Percentiles rank a stretch among this genome's conserved stretches.
Evolutionary conservation across 2,113 vertebrate genomes (phyloP).

Genomic region (Gambusia holbrooki): DNA sequence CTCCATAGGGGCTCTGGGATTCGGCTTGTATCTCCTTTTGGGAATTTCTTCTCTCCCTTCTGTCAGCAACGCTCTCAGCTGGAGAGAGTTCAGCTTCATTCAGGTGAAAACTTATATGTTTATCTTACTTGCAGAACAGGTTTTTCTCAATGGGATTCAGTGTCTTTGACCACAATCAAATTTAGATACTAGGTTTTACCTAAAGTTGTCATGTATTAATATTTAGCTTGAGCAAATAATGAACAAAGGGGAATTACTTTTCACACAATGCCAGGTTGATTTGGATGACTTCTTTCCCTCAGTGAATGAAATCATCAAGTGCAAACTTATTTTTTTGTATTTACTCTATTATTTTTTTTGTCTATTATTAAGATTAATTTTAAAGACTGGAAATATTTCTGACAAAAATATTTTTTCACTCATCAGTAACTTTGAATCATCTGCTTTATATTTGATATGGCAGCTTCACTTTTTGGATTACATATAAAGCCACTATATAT

Average conservation of each 20-base stretch:
- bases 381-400: too few relatives aligned
- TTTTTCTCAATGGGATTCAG: not conserved
- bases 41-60: constrained; percentile 97
- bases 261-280: not conserved
- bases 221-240: not conserved
- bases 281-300: not conserved
- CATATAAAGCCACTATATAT: not conserved
- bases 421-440: not conserved
- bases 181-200: not conserved
- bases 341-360: too few relatives aligned
- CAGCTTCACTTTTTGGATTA: not conserved
- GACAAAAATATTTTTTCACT: not conserved
- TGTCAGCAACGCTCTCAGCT: constrained; percentile 94
- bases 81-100: constrained; percentile 95
- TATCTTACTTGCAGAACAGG: constrained; percentile 11
- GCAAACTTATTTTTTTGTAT: too few relatives aligned
- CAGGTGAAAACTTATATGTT: constrained; percentile 81
- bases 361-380: too few relatives aligned
- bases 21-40: constrained; percentile 87
- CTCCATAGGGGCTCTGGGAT: constrained; percentile 89
- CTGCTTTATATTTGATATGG: not conserved
- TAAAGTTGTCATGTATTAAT: not conserved
- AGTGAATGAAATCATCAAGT: not conserved
- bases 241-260: not conserved
- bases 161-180: not conserved